Evolutionary conservation across 2,797 vertebrate genomes (phyloP).

Genomic region (Hypotaenidia philippensis): DNA sequence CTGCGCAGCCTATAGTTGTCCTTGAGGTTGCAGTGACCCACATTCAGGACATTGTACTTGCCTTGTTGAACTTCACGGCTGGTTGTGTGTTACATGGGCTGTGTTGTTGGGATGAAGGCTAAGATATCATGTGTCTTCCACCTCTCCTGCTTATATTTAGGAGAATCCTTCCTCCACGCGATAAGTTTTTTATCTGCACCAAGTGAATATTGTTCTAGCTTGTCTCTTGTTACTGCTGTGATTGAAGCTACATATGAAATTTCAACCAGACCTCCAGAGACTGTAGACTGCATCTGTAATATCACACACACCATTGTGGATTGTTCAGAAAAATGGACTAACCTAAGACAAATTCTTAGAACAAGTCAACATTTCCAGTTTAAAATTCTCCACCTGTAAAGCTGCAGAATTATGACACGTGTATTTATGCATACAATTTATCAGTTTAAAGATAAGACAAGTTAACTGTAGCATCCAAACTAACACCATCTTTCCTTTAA

Average conservation of each 20-base stretch:
- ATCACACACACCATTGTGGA: background rate
- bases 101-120: background rate
- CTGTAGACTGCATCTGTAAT: background rate
- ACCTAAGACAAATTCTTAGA: background rate
- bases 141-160: background rate
- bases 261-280: background rate
- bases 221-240: background rate
- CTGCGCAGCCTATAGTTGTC: no score
- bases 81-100: background rate
- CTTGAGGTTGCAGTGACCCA: no score
- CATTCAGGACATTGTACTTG: no score
- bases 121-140: background rate
- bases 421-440: background rate
- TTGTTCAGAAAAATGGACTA: background rate
- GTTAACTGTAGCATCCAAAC: background rate
- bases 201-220: background rate
- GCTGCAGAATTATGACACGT: background rate
- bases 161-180: background rate
- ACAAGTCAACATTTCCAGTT: background rate
- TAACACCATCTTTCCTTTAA: background rate
- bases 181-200: background rate
- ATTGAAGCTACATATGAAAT: background rate
- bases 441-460: background rate
- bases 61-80: background rate
- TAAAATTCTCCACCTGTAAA: background rate